Evolutionary conservation across 2,888 invertebrate species (phyloP), one percentile per base, ranked within the genome.

Genomic region (Lithosia quadra): DNA sequence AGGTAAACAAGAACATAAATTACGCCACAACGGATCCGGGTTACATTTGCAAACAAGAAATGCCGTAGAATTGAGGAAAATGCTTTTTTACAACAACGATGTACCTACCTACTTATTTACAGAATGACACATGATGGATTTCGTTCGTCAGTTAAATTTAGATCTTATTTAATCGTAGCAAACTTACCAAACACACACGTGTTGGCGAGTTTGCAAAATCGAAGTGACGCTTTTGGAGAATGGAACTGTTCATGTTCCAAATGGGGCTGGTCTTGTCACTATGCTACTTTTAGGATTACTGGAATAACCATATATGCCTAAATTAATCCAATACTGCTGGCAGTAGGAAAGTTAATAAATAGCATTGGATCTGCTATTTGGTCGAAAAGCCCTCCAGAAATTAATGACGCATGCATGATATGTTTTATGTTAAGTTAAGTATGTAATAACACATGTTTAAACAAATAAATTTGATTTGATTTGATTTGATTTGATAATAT

Each of bases 1-100:
- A 69, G 66, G 58, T 63, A 69, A 69, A 69, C 66, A 70, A 66
- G 70, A 60, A 60, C 66, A 70, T 70, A 70, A 70, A 70, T 70
- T 63, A 66, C 55, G 55, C 53, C 62, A 24, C 67, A 63, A 59
- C 65, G 55, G 69, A 69, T 69, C 66, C 67, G 70, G 66, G 63
- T 67, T 62, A 66, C 56, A 39, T 43, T 22, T 28, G 21, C 43
- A 28, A 53, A 55, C 55, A 64, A 60, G 60, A 61, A 67, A 22
- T 39, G 61, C 21, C 24, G 33, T 13, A 56, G 56, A 67, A 66
- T 61, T 66, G 36, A 43, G 67, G 39, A 4, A 36, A 53, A 36
- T 24, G 24, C 33, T 62, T 57, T 63, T 67, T 66, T 71, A n/a
- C n/a, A 49, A 49, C 49, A n/a, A 49, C 49, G 49, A n/a, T 49